These are phyloP conservation scores for Baronia brevicornis DNA, from an alignment of 2,888 invertebrate genomes.

Conservation along the genomic window DNA sequence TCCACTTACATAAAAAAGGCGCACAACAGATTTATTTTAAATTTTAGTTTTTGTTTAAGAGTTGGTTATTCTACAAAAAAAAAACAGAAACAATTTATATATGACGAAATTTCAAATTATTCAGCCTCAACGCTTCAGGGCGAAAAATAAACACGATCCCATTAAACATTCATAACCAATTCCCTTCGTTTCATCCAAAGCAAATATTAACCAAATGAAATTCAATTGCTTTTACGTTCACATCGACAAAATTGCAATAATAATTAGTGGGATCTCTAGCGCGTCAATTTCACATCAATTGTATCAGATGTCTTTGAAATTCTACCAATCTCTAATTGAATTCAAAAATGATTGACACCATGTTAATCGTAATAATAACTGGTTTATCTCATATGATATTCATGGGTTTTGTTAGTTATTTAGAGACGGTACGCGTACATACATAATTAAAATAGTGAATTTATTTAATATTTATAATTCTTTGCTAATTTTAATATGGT, in stretches of 20 bases:
- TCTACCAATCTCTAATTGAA: constrained; percentile 39
- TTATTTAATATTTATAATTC: constrained; percentile 18
- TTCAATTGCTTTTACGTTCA: constrained; percentile 32
- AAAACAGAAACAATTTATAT: too few relatives aligned
- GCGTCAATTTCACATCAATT: constrained; percentile 47
- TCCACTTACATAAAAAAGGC: too few relatives aligned
- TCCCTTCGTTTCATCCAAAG: constrained; percentile 39
- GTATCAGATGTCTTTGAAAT: constrained; percentile 34
- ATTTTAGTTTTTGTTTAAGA: constrained; percentile 7
- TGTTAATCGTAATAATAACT: constrained; percentile 38
- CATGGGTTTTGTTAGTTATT: constrained; percentile 27
- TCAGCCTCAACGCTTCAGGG: constrained; percentile 54
- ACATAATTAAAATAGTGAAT: constrained; percentile 19
- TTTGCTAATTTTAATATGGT: too few relatives aligned
- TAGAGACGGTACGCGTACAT: constrained; percentile 20
- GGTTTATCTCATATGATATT: constrained; percentile 49
- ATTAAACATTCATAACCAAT: constrained; percentile 61
- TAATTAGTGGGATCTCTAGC: constrained; percentile 53
- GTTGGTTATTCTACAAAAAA: neutral
- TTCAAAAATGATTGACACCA: constrained; percentile 56
- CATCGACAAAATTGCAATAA: constrained; percentile 40
- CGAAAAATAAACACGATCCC: constrained; percentile 50
- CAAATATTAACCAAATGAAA: constrained; percentile 36
- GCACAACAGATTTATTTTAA: constrained; percentile 5
- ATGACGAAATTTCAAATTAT: constrained; percentile 32